Evolutionary conservation across 2,797 vertebrate genomes (phyloP).

Genomic region (Tauraco hartlaubi): DNA sequence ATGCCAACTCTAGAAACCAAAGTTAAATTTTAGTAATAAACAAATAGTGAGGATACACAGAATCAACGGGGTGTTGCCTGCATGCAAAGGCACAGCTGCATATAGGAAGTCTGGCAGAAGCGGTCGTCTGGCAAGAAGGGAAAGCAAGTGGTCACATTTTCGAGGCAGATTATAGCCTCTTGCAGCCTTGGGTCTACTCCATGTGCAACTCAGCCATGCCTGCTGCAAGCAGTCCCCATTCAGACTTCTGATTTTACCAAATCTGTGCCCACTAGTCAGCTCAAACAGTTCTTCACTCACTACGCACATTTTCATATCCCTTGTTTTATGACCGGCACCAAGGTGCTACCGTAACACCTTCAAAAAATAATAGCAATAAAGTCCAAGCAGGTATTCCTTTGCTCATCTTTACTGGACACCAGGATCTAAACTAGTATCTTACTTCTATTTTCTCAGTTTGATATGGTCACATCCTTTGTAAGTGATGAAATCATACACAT

Average conservation of each 20-base stretch:
- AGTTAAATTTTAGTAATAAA: neutral
- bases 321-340: neutral
- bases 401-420: neutral
- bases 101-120: neutral
- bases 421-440: neutral
- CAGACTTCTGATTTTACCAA: neutral
- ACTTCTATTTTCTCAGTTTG: neutral
- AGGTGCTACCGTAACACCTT: neutral
- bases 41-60: rapidly evolving
- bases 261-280: neutral
- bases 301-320: neutral
- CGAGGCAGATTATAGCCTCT: neutral
- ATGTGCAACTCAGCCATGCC: neutral
- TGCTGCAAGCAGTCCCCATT: neutral
- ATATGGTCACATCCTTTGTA: neutral
- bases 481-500: neutral
- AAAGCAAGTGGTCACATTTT: neutral
- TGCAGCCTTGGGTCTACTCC: neutral
- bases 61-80: neutral
- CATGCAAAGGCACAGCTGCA: neutral
- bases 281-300: neutral
- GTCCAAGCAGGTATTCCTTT: neutral
- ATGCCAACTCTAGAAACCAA: neutral
- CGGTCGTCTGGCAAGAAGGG: neutral
- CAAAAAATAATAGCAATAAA: neutral